phyloP scores from a whole-genome alignment of 2,888 invertebrate genomes.

The Macrophya annulata region DNA sequence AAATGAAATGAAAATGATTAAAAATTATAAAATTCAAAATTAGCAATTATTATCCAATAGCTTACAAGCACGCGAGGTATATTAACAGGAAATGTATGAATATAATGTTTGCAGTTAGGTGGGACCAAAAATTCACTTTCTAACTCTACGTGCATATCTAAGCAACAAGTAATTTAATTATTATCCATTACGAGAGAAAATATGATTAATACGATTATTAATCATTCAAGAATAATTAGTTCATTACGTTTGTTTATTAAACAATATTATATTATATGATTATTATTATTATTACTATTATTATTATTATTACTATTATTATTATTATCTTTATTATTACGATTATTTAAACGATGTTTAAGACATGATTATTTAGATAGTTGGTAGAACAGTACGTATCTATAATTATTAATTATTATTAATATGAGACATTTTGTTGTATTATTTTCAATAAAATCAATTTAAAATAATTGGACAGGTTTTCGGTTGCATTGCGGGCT shows the following conservation, averaged over 20 bases:
- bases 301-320: slow-evolving; percentile 69
- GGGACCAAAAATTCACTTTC: slow-evolving; percentile 80
- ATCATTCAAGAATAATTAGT: slow-evolving; percentile 69
- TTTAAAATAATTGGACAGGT: slow-evolving; percentile 74
- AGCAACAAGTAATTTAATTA: slow-evolving; percentile 79
- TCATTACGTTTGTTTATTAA: slow-evolving; percentile 79
- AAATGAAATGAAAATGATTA: slow-evolving; percentile 26
- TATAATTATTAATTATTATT: slow-evolving; percentile 64
- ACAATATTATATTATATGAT: slow-evolving; percentile 76
- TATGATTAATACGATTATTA: slow-evolving; percentile 68
- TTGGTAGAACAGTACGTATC: slow-evolving; percentile 62
- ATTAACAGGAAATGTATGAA: slow-evolving; percentile 72
- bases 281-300: slow-evolving; percentile 71
- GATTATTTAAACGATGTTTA: slow-evolving; percentile 77
- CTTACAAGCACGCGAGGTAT: slow-evolving; percentile 55
- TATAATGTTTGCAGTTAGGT: slow-evolving; percentile 80
- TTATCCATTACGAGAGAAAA: slow-evolving; percentile 77
- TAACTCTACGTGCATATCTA: slow-evolving; percentile 79
- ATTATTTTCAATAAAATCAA: slow-evolving; percentile 80
- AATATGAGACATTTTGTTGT: slow-evolving; percentile 79
- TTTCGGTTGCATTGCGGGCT: slow-evolving; percentile 59
- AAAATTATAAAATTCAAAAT: slow-evolving; percentile 54
- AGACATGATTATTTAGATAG: slow-evolving; percentile 77
- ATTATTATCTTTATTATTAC: slow-evolving; percentile 72
- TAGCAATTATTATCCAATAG: slow-evolving; percentile 53